Base-by-base conservation (phyloP, 2,888 invertebrate species). In the Heliothis peltigera region DNA sequence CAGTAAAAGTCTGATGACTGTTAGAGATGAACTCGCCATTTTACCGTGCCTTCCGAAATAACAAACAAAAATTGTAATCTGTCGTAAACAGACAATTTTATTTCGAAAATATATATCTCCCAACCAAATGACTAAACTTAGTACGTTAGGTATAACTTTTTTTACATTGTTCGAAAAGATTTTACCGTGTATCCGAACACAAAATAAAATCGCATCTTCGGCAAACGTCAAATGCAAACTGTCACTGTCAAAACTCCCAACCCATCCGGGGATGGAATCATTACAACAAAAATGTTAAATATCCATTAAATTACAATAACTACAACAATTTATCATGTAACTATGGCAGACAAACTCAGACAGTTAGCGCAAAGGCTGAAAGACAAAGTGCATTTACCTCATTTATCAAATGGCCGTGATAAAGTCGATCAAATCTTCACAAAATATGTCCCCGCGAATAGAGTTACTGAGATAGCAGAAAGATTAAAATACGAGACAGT, bases 271-370 rank as follows among this genome's bases (percentile, higher is more conserved):
- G 35, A 79, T 82, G 84, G 84, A 82, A 80, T 84, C 83, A 86
- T 71, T 82, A 68, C 72, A 71, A 69, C 78, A 79, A 83, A 85
- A 85, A 86, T 87, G 85, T 56, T 70, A 77, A 77, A 67, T 64
- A 80, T 60, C 48, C 48, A 72, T 32, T 76, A 75, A 71, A 64
- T 70, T 76, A 58, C 53, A 63, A 68, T 64, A 66, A 69, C 63
- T 80, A 75, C 52, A 81, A 77, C 71, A 77, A 65, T 80, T n/a
- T 80, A 84, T 84, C 81, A 93, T 93, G 93, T 83, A 80, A 94
- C 84, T 75, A 95, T 95, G 95, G 93, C 92, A 76, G 93, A 92
- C 78, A 89, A 90, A 57, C 77, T 95, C 63, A 91, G 93, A 52
- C 91, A 90, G 72, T 71, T 95, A 70, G 92, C 89, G 48, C 90